Base-by-base conservation (phyloP, 2,888 invertebrate species). In the Teleogryllus oceanicus region DNA sequence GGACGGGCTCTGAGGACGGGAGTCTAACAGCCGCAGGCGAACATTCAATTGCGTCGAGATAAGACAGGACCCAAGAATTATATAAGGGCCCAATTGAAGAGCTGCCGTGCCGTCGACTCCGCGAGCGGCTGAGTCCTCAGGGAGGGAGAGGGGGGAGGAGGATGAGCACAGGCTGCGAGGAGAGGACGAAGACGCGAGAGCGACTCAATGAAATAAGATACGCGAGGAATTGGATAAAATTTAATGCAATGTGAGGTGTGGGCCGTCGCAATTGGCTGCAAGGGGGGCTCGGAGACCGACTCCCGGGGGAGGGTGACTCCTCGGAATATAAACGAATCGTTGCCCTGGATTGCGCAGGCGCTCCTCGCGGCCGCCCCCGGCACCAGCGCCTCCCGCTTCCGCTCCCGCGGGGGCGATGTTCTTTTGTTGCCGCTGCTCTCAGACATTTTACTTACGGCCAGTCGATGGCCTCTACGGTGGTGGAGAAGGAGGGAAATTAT, bases 231-330 rank as follows among this genome's bases (percentile, higher is more conserved):
- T 62, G 62, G 62, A 62, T 62, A n/a, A 62, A 62, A 62, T 62
- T n/a, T 62, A 62, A 62, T 62, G 62, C 62, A 62, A 62, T 62
- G n/a, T 62, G 62, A 62, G 62, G 62, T 62, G 62, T 62, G 62
- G 62, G 62, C n/a, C 62, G 62, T 62, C 62, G n/a, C 62, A n/a
- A 62, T 62, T 62, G 62, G 62, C 16, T 13, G 62, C n/a, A 62
- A 62, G 62, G n/a, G 8, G 62, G 62, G 62, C 16, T 62, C 62
- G 62, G 62, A n/a, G 62, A 62, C 13, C 16, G 62, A 62, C 13
- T 62, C 62, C n/a, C 62, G 62, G n/a, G 62, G n/a, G 62, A 62
- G 62, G 62, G n/a, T n/a, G 62, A 8, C 16, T 62, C 16, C 62
- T 5, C 62, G 62, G 62, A 62, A 62, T 62, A 62, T 62, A 62